A percentile compares a stretch with the other conserved stretches of the same genome.
Evolutionary conservation across 92 coral and sea anemone species (phyloP).

Genomic region (Ricordea florida): DNA sequence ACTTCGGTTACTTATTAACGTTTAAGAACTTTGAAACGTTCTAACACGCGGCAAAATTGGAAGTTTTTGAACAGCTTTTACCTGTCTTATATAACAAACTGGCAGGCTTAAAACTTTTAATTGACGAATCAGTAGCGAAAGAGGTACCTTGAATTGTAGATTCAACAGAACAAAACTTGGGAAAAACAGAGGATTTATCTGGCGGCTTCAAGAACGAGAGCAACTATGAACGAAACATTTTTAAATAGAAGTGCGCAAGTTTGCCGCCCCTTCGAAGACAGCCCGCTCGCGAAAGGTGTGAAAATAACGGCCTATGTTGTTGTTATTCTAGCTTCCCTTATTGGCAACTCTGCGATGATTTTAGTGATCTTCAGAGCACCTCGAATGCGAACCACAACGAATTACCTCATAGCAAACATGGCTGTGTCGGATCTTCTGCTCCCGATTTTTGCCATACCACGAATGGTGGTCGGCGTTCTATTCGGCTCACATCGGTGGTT

Average conservation of each 20-base stretch:
- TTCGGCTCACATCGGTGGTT: constrained; percentile 27
- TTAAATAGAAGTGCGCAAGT: not conserved
- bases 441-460: constrained; percentile 31
- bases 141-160: too few species aligned
- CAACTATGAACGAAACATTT: too few species aligned
- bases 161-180: too few species aligned
- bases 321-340: constrained; percentile 2
- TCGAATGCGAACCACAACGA: constrained; percentile 27
- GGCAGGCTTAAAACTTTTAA: too few species aligned
- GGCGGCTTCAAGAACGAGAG: too few species aligned
- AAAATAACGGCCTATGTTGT: constrained; percentile 15
- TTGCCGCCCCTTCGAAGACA: not conserved
- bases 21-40: too few species aligned
- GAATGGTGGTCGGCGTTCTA: constrained; percentile 8
- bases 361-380: constrained; percentile 12
- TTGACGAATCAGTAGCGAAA: too few species aligned
- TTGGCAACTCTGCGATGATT: constrained; percentile 24
- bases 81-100: too few species aligned
- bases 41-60: too few species aligned
- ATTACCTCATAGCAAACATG: constrained; percentile 27
- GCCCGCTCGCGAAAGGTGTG: not conserved
- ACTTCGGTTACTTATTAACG: too few species aligned
- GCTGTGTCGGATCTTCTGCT: constrained; percentile 35
- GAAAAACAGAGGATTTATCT: too few species aligned
- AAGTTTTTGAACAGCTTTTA: too few species aligned